Percentiles rank a stretch among this genome's conserved stretches.
These are phyloP conservation scores for Danionella cerebrum DNA, from an alignment of 2,113 vertebrate species.

Conservation along the genomic window DNA sequence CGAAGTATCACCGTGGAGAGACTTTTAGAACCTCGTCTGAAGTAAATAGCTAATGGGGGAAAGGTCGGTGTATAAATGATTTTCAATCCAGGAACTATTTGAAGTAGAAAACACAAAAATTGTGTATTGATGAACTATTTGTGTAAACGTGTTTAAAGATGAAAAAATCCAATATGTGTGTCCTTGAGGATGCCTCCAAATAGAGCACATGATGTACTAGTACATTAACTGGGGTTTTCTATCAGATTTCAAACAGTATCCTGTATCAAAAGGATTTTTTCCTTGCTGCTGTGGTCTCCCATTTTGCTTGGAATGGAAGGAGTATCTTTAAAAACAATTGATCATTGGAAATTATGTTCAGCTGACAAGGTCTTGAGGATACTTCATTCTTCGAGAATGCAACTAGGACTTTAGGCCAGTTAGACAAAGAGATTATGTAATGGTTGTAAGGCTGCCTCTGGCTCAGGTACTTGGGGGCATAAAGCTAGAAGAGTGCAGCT, in stretches of 20 bases:
- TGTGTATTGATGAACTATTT: no score
- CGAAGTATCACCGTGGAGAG: no score
- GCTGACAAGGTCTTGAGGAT: background rate
- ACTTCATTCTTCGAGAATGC: background rate
- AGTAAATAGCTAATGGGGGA: no score
- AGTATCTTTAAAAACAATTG: background rate
- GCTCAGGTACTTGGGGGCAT: slow-evolving; percentile 19
- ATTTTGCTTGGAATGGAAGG: background rate
- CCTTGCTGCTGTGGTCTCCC: slow-evolving; percentile 1
- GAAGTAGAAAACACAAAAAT: no score
- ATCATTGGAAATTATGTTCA: background rate
- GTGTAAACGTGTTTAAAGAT: no score
- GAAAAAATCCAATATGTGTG: no score
- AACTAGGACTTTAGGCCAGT: background rate
- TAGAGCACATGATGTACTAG: no score
- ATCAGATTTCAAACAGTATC: slow-evolving; percentile 30
- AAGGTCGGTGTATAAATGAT: no score
- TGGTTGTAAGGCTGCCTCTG: slow-evolving; percentile 17
- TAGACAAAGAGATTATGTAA: slow-evolving; percentile 29
- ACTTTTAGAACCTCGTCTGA: no score
- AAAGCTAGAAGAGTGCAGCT: slow-evolving; percentile 16
- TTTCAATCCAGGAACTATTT: no score
- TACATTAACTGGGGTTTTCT: no score
- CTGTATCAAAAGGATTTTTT: slow-evolving; percentile 10
- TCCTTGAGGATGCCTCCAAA: no score